These are phyloP conservation scores for Himalopsyche kuldschensis DNA, from an alignment of 2,888 invertebrate genomes.

Conservation along the genomic window DNA sequence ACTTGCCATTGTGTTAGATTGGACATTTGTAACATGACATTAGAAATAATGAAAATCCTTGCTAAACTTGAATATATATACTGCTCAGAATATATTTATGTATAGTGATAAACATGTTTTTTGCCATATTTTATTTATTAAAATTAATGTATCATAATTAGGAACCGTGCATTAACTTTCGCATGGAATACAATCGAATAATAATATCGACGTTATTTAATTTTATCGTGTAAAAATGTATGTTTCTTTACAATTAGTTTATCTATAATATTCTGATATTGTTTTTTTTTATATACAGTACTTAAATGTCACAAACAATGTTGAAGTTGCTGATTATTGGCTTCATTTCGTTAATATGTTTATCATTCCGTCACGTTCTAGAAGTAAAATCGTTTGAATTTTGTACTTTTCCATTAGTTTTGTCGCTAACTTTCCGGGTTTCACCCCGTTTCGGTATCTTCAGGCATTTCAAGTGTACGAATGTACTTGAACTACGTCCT, in stretches of 20 bases:
- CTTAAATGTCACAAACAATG: neutral
- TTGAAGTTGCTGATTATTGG: neutral
- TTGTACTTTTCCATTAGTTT: no score
- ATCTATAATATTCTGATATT: neutral
- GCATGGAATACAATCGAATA: neutral
- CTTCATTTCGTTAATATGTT: neutral
- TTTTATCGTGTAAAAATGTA: neutral
- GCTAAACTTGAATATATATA: neutral
- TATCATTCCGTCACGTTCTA: no score
- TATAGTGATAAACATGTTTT: conserved; percentile 2
- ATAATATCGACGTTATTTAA: neutral
- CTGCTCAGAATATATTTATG: neutral
- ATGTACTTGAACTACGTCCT: no score
- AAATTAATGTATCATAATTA: neutral
- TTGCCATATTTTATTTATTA: conserved; percentile 33
- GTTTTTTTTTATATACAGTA: neutral
- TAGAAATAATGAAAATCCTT: neutral
- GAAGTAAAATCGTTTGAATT: no score
- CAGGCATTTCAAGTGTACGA: no score
- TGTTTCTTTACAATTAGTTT: neutral
- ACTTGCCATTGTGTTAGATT: conserved; percentile 28
- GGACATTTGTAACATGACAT: neutral
- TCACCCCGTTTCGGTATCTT: no score
- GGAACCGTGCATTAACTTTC: neutral
- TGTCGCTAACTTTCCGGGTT: no score